Evolutionary conservation across 2,797 vertebrate species (phyloP), one percentile per base, ranked within the genome.

Genomic region (Anas bernieri): DNA sequence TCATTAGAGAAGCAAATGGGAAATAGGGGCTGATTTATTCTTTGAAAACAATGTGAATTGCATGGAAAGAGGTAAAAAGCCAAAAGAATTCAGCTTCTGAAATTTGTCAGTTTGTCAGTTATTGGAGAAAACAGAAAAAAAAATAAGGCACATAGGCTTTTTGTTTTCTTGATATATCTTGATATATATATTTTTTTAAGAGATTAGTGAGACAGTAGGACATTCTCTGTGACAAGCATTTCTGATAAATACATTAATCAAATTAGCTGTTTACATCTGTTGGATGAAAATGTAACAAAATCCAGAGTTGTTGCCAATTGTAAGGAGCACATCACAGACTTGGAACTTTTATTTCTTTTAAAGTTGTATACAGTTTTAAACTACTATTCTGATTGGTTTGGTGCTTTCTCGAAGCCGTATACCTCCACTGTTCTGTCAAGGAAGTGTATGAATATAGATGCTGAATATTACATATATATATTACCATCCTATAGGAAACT

Each of bases 11-110:
- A 62, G 17, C 6, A 77, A 59, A 50, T 5, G 55, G 25, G 54
- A 88, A 83, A 80, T 2, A 86, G 14, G 31, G 28, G 17, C 11
- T 80, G 11, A 21, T 77, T 58, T 74, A 64, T 69, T 48, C 56
- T 70, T 63, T 66, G 56, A 35, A 54, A 70, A 37, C 37, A 30
- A 18, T 0, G 0, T 16, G 0, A 2, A 21, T 16, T 66, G 9
- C 28, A 45, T 11, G 4, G 26, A 56, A 13, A 16, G 23, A 39
- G 31, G n/a, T 12, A n/a, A 62, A 81, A 84, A 63, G 8, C 2
- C 45, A 81, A 23, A 48, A 70, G 1, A 69, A 33, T 4, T 46
- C 59, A 62, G 6, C 15, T 77, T 67, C 41, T 62, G 56, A 56
- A 74, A 70, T 9, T 26, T 56, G 54, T 56, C 30, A 12, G 18